A percentile compares a stretch with the other conserved stretches of the same genome.
Conservation (phyloP, 1,140 invertebrate species). For the Globodera ellingtonae region DNA sequence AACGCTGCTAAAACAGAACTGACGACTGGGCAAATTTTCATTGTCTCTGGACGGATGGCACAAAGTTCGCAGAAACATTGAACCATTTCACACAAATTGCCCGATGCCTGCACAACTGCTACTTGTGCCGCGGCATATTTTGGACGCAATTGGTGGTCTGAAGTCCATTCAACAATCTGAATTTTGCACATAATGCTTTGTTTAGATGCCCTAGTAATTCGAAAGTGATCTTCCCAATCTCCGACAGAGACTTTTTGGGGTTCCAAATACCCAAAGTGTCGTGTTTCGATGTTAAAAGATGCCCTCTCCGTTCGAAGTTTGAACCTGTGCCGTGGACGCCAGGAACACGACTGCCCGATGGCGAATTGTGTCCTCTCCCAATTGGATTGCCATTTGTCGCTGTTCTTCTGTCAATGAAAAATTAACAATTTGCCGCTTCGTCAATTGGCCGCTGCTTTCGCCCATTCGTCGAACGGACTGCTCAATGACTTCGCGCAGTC, state of each 20-base stretch:
- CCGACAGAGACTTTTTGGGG: neutral
- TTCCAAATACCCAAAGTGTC: neutral
- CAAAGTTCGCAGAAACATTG: slow-evolving; percentile 3
- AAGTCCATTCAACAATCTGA: slow-evolving; percentile 26
- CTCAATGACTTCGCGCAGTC: neutral
- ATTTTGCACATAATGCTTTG: no score
- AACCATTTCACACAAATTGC: slow-evolving; percentile 6
- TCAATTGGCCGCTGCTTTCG: neutral
- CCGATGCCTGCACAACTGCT: slow-evolving; percentile 5
- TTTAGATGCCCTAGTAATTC: no score
- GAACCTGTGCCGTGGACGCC: slow-evolving; percentile 21
- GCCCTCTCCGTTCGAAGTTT: neutral
- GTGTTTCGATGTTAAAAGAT: neutral
- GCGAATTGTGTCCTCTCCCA: slow-evolving; percentile 17
- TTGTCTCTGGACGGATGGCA: neutral
- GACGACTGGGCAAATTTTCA: neutral
- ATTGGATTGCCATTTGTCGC: slow-evolving; percentile 1
- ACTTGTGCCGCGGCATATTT: neutral
- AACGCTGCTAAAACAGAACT: neutral
- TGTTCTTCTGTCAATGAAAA: slow-evolving; percentile 8
- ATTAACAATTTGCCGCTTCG: neutral
- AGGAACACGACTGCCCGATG: slow-evolving; percentile 13
- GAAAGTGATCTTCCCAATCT: neutral
- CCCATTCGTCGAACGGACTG: neutral
- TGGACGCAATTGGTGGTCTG: slow-evolving; percentile 11